These are phyloP conservation scores for Morus bassanus DNA, from an alignment of 2,797 vertebrate genomes.

Conservation along the genomic window DNA sequence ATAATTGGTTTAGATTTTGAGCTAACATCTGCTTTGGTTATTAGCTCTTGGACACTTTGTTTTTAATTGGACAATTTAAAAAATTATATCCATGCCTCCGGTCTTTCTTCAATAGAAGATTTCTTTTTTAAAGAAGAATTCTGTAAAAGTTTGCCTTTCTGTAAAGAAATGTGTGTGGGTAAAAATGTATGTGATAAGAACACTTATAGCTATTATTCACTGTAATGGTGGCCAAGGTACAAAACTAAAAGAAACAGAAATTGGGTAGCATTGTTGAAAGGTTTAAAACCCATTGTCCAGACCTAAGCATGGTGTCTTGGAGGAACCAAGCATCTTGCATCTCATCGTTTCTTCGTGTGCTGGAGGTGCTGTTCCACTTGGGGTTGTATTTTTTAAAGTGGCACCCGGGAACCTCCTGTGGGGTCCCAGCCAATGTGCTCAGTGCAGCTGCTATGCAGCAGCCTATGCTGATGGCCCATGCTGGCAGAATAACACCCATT, in stretches of 20 bases:
- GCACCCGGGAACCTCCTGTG: not conserved
- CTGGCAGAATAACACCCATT: not conserved
- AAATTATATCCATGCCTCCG: not conserved
- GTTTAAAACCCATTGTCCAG: not conserved
- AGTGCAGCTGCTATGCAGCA: not conserved
- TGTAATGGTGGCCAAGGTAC: not conserved
- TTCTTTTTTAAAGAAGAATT: not conserved
- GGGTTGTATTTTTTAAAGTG: not conserved
- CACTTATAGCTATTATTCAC: not conserved
- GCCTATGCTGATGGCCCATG: not conserved
- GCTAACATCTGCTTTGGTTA: constrained; percentile 40
- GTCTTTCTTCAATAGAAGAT: not conserved
- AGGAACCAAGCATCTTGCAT: not conserved
- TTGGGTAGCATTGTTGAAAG: not conserved
- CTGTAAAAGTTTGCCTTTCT: not conserved
- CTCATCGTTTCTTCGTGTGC: not conserved
- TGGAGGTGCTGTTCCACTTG: not conserved
- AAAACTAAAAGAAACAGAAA: not conserved
- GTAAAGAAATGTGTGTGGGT: not conserved
- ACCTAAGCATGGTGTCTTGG: not conserved
- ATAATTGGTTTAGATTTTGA: constrained; percentile 54
- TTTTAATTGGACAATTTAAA: constrained; percentile 51
- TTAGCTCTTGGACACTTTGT: constrained; percentile 15
- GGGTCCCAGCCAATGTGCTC: not conserved
- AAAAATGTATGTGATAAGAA: not conserved